Evolutionary conservation across 2,888 invertebrate genomes (phyloP), one percentile per base, ranked within the genome.

Genomic region (Orthosia incerta): DNA sequence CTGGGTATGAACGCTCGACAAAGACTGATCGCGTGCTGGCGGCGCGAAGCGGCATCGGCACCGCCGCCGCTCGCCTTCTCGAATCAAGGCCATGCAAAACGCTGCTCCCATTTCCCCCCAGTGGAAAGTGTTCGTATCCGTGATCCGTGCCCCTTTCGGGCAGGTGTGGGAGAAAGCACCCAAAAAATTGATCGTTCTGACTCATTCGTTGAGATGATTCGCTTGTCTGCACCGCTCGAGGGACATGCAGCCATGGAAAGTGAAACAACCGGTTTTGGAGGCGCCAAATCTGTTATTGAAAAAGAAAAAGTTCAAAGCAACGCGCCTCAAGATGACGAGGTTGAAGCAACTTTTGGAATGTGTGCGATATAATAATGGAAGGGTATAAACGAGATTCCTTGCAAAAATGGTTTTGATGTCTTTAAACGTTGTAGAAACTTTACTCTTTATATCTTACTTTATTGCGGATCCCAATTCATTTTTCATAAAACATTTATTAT

Each of bases 111-210:
- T 94, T 95, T 94, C 93, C 94, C 92, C 88, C 90, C 90, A 91
- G 94, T 95, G 95, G 95, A 95, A 95, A 95, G 95, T 95, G 93
- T 92, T 93, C 92, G 93, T 90, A 95, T 95, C 95, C 95, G 95
- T 93, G 94, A 94, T 93, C 92, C 93, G 94, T 94, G 94, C 94
- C 92, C 93, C 93, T 94, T 94, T 93, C 92, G 92, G 93, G 90
- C 95, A 95, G 95, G 95, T 95, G 95, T 94, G 94, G 94, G 95
- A 95, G 95, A 95, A 95, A 95, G 95, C 95, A 95, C 93, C 94
- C 89, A 93, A 95, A 95, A 93, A 94, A 93, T 89, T 90, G 89
- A 93, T 91, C 89, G 89, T 89, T 94, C 91, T 94, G 95, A 95
- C 90, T 95, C 95, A 95, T 92, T 92, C 92, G 90, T 71, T 86